Base-by-base conservation (phyloP, 2,797 vertebrate genomes). In the Pangasius macronema region DNA sequence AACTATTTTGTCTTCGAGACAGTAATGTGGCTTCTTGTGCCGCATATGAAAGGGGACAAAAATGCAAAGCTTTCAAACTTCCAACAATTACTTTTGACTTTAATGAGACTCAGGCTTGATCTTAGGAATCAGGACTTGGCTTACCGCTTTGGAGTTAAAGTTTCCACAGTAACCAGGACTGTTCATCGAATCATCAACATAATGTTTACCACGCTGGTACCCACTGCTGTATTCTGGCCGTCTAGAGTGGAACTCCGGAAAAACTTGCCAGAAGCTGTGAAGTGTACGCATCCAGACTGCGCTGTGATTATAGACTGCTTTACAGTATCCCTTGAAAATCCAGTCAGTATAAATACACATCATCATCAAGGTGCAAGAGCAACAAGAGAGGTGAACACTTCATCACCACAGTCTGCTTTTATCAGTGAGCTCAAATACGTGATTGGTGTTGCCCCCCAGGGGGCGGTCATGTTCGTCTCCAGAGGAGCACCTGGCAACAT, bases 1-100 rank as follows among this genome's bases (percentile, higher is more conserved):
- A 96, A 96, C 92, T 96, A 93, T 91, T 96, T 95, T 84, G 96
- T 96, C 59, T 87, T 96, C 0, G 95, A 96, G 91, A 96, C 96
- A 0, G 94, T 96, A 68, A 95, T 96, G 95, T 95, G 95, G 94
- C 94, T 95, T 75, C 93, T 96, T 88, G 93, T 95, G 0, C 95
- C 96, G 0, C 95, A 96, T 87, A 95, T 96, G 95, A 94, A 95
- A 42, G 92, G 90, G 0, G 94, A 94, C 88, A 95, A 93, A 83
- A 95, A 93, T 76, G 83, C 91, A 0, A 95, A 92, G 88, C 94
- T 96, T 82, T 94, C 95, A 20, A 95, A 94, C 90, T 96, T 96
- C 91, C 96, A 96, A 91, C 96, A 96, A 91, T 91, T 95, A 55
- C 94, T 96, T 68, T 92, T 96, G 86, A 96, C 95, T 0, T 92